Base-by-base conservation (phyloP, 2,888 invertebrate genomes). In the Junonia oenone region DNA sequence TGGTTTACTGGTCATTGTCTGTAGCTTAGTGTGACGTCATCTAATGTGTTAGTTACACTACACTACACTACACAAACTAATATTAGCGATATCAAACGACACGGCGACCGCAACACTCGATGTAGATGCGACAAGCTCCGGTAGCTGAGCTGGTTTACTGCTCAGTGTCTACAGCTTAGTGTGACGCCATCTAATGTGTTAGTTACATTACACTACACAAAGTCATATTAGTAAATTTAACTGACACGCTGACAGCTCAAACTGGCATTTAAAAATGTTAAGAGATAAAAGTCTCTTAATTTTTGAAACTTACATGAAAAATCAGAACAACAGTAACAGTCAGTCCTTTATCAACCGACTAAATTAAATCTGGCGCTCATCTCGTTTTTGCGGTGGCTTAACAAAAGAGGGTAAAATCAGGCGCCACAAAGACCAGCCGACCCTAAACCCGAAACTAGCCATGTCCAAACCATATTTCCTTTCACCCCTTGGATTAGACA, bases 391-490 rank as follows among this genome's bases (percentile, higher is more conserved):
- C 51, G 57, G 62, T 54, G 13, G 29, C 50, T 22, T 35, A 47
- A 55, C 56, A 54, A 48, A 59, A 55, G 49, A 37, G 19, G 35
- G 22, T n/a, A 45, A 56, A 53, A 50, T 48, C 43, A 43, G 37
- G 53, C 54, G 58, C 48, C 45, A 37, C 56, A 46, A 59, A 60
- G 57, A 40, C 51, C 56, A 45, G 43, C 51, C 59, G 51, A 55
- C 59, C 63, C 63, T 62, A 62, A 55, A 48, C 56, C 52, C 50
- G 56, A 65, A 68, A 64, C 64, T 62, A 63, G 57, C 56, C 51
- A 51, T 61, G 67, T 67, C 68, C 59, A 59, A 56, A 62, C 61
- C 63, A 64, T 54, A 59, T 51, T 55, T 62, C 58, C 59, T 65
- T 65, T 64, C 63, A 61, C 52, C 58, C 55, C 51, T 55, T 53